A percentile compares a stretch with the other conserved stretches of the same genome.
phyloP scores from a whole-genome alignment of 2,888 invertebrate species.

The Zhuqinia jingwanae region DNA sequence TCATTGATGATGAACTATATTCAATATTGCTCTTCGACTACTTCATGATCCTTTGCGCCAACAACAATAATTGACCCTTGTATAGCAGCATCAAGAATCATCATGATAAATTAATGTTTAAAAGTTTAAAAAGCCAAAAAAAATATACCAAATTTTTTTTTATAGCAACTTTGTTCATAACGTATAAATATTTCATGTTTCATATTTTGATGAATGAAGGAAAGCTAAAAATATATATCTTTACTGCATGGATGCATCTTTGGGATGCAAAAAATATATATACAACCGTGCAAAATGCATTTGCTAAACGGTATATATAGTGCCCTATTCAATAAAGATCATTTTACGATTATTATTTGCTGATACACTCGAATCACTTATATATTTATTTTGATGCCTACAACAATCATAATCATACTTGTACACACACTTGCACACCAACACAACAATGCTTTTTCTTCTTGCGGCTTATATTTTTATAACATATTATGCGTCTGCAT shows the following conservation, averaged over 20 bases:
- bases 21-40: neutral
- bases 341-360: conserved; percentile 1
- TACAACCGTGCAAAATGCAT: neutral
- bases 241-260: conserved; percentile 3
- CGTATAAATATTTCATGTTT: neutral
- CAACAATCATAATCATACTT: too few relatives aligned
- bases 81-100: neutral
- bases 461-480: neutral
- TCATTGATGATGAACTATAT: neutral
- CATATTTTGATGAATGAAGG: conserved; percentile 6
- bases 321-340: neutral
- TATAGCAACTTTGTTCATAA: neutral
- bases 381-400: too few relatives aligned
- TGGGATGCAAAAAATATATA: neutral
- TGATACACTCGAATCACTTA: neutral
- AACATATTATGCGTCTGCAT: neutral
- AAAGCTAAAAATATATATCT: neutral
- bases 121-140: neutral
- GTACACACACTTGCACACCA: neutral
- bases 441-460: neutral
- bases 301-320: neutral
- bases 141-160: neutral
- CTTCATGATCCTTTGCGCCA: neutral
- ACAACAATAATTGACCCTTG: conserved; percentile 20
- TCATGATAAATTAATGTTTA: neutral